Evolutionary conservation across 2,888 invertebrate genomes (phyloP), one percentile per base, ranked within the genome.

Genomic region (Plagiodera versicolora): DNA sequence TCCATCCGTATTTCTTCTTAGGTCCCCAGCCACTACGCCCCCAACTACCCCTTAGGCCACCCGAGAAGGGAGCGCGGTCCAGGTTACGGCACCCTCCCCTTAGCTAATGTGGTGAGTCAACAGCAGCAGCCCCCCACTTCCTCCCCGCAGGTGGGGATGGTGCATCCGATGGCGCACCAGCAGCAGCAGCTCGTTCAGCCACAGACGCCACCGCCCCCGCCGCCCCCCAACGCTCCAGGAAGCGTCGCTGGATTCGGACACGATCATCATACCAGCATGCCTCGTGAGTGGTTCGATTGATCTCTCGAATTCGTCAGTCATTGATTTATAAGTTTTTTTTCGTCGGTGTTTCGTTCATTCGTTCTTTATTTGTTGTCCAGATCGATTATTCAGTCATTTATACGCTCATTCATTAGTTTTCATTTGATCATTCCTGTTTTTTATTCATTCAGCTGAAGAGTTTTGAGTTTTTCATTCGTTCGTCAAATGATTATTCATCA

Each of bases 1-100:
- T n/a, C n/a, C n/a, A n/a, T n/a, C n/a, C n/a, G n/a, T n/a, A n/a
- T n/a, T n/a, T n/a, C n/a, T n/a, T n/a, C n/a, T n/a, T n/a, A 62
- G 62, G 94, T 94, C 68, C 97, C 97, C n/a, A 94, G 94, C 72
- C 95, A 96, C 80, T 97, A 97, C 80, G 96, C 95, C 11, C 95
- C 95, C 0, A 95, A 95, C 82, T 96, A 94, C 82, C 95, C 96
- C 10, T 82, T 92, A 67, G 91, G 91, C 0, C 90, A 91, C 81
- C 89, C 90, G 0, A 83, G 89, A 66, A 83, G 74, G 72, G 82
- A 81, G 66, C 75, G 82, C 30, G 70, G 79, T 4, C 90, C 92
- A 1, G 94, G 94, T 0, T 95, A 95, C 78, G 92, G 94, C 71
- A 92, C 94, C 2, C 78, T 94, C 63, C 95, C 94, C 0, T 87